These are phyloP conservation scores for Coecobrya sp. DNA, from an alignment of 2,888 invertebrate genomes.

Conservation along the genomic window DNA sequence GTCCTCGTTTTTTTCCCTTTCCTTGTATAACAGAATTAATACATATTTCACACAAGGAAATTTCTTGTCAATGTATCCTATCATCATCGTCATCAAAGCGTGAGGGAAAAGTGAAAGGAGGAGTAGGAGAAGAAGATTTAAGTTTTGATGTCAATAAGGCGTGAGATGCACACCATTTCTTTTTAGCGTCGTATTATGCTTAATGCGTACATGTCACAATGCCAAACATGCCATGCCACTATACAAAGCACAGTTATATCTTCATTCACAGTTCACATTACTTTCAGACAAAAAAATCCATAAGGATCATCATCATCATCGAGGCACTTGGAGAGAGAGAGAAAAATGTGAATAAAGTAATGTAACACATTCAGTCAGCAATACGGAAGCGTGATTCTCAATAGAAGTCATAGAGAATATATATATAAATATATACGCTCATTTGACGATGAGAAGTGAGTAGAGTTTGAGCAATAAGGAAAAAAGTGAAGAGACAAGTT, in stretches of 20 bases:
- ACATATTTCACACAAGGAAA: not conserved
- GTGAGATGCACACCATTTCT: constrained; percentile 14
- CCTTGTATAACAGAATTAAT: not conserved
- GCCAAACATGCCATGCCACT: constrained; percentile 53
- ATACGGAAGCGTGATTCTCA: constrained; percentile 41
- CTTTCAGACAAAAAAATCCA: constrained; percentile 24
- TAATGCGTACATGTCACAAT: constrained; percentile 50
- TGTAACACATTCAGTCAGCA: constrained; percentile 32
- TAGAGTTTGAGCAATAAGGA: not conserved
- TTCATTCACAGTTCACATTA: not conserved
- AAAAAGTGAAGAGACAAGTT: constrained; percentile 62
- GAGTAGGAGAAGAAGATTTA: constrained; percentile 28
- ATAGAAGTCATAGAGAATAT: not conserved
- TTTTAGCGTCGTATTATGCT: not conserved
- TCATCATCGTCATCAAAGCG: not conserved
- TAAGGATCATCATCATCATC: constrained; percentile 45
- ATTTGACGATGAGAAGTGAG: too few species aligned
- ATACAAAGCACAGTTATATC: not conserved
- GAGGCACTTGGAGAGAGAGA: not conserved
- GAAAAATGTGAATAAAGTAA: constrained; percentile 39
- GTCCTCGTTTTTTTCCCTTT: not conserved
- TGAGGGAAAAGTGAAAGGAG: constrained; percentile 33
- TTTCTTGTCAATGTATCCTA: constrained; percentile 7
- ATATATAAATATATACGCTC: too few species aligned
- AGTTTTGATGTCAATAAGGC: constrained; percentile 62